Percentiles rank a stretch among this genome's conserved stretches.
Evolutionary conservation across 2,888 invertebrate genomes (phyloP).

Genomic region (Helicoverpa assulta): DNA sequence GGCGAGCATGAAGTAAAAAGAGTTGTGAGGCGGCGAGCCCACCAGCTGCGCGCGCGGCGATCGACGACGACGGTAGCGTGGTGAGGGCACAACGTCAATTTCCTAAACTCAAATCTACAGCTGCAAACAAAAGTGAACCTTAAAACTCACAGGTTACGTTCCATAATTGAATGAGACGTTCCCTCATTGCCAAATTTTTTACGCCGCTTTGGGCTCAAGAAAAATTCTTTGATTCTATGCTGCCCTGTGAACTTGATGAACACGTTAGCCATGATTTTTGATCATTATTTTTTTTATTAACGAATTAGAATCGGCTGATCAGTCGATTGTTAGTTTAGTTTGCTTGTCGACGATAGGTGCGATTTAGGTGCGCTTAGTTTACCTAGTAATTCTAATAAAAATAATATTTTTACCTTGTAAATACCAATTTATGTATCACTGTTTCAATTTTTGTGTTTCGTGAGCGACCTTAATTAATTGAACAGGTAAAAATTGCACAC

Average conservation of each 20-base stretch:
- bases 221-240: constrained; percentile 71
- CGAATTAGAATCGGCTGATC: constrained; percentile 37
- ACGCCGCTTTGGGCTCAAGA: constrained; percentile 31
- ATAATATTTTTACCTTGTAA: too few species aligned
- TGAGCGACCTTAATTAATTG: too few species aligned
- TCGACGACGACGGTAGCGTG: not conserved
- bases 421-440: too few species aligned
- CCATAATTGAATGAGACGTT: constrained; percentile 27
- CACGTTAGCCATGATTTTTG: constrained; percentile 83
- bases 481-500: not conserved
- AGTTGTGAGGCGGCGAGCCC: constrained; percentile 41
- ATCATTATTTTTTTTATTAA: constrained; percentile 68
- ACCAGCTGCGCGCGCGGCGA: constrained; percentile 57
- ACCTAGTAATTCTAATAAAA: too few species aligned
- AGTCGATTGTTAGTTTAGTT: constrained; percentile 22
- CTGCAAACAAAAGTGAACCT: constrained; percentile 43
- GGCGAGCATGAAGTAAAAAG: constrained; percentile 72
- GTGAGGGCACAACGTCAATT: constrained; percentile 39
- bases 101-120: constrained; percentile 8
- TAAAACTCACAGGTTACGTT: fast-evolving
- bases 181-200: constrained; percentile 31
- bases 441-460: too few species aligned
- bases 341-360: not conserved
- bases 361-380: not conserved
- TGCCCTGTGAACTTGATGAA: constrained; percentile 82